Evolutionary conservation across 2,888 invertebrate genomes (phyloP).

Genomic region (Synanthedon tipuliformis): DNA sequence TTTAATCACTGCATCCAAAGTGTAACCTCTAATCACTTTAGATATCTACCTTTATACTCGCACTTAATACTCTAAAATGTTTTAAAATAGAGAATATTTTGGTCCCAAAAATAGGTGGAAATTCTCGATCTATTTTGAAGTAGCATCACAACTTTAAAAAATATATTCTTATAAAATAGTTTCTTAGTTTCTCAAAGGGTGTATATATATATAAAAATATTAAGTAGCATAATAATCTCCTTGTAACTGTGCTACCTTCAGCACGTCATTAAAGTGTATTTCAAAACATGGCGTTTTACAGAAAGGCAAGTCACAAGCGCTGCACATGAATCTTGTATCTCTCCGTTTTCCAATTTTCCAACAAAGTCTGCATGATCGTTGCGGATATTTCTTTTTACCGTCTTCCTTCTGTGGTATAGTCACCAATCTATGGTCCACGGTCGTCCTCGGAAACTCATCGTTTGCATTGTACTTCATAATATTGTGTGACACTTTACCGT

Average conservation of each 20-base stretch:
- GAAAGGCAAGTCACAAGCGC: constrained; percentile 59
- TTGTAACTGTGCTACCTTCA: constrained; percentile 55
- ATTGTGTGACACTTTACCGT: constrained; percentile 51
- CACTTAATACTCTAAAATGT: no score
- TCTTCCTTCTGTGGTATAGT: constrained; percentile 69
- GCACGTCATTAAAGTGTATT: constrained; percentile 57
- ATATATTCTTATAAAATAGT: constrained; percentile 1
- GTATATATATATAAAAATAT: constrained; percentile 4
- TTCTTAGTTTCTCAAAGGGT: neutral
- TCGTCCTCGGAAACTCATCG: constrained; percentile 41
- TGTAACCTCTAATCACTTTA: no score
- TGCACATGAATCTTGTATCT: constrained; percentile 65
- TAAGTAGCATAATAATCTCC: constrained; percentile 60
- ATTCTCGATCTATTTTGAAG: constrained; percentile 31
- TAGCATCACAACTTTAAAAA: neutral
- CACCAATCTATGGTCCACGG: constrained; percentile 50
- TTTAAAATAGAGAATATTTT: constrained; percentile 8
- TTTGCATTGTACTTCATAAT: constrained; percentile 32
- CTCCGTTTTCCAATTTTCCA: constrained; percentile 63
- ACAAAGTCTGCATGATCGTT: constrained; percentile 62
- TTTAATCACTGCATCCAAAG: no score
- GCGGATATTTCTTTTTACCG: constrained; percentile 67
- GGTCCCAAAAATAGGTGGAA: constrained; percentile 27
- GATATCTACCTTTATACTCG: no score
- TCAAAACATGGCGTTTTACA: constrained; percentile 65